Conservation (phyloP, 64 coral and sea anemone species). For the Pocillopora verrucosa region DNA sequence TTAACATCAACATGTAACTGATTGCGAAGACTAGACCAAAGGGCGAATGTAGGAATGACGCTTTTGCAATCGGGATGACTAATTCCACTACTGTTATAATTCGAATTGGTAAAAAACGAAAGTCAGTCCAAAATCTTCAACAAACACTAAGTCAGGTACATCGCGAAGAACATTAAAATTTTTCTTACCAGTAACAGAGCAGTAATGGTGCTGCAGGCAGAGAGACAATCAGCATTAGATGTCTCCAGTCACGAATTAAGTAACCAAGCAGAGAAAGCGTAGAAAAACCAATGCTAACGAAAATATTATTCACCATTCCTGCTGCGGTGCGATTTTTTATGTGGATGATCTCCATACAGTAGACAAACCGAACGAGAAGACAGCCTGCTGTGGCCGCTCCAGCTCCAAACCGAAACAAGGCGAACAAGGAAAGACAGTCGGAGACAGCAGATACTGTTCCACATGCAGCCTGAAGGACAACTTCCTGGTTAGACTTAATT, state of each 20-base stretch:
- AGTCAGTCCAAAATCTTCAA: not conserved
- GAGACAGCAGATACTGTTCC: constrained; percentile 56
- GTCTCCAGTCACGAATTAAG: constrained; percentile 82
- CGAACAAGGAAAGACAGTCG: constrained; percentile 85
- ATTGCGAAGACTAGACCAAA: no score
- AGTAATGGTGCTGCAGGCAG: constrained; percentile 51
- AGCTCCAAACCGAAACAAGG: constrained; percentile 66
- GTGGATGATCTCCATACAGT: constrained; percentile 83
- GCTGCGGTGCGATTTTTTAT: constrained; percentile 64
- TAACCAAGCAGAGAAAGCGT: constrained; percentile 66
- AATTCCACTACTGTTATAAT: no score
- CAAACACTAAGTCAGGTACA: not conserved
- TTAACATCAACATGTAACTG: no score
- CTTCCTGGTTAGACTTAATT: no score
- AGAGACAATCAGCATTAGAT: constrained; percentile 65
- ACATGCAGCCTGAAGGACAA: constrained; percentile 47
- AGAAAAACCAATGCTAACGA: constrained; percentile 58
- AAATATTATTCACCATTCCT: constrained; percentile 77
- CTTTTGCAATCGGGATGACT: no score
- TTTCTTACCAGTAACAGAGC: constrained; percentile 74
- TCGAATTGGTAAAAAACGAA: not conserved
- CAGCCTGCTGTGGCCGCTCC: constrained; percentile 72
- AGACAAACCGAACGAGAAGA: constrained; percentile 77
- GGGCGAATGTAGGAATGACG: no score
- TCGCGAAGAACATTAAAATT: not conserved